These are phyloP conservation scores for Pimpla rufipes DNA, from an alignment of 2,888 invertebrate species.

Conservation along the genomic window DNA sequence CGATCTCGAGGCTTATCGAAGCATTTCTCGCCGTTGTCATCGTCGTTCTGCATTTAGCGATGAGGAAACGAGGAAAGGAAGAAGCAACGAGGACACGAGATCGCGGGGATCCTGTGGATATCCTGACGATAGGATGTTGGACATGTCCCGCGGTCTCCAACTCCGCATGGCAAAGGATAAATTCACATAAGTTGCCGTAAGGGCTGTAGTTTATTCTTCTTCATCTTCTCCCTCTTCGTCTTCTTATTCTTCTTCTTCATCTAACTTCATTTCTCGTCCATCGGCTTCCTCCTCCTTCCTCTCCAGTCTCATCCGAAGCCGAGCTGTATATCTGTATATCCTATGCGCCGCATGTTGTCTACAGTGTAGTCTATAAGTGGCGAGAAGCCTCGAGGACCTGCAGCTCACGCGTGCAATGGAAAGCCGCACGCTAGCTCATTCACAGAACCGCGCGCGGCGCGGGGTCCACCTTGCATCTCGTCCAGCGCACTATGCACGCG, in stretches of 20 bases:
- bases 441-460: constrained; percentile 58
- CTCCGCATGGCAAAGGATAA: constrained; percentile 32
- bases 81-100: background rate
- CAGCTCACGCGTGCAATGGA: constrained; percentile 28
- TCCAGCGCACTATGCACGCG: constrained; percentile 35
- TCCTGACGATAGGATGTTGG: constrained; percentile 11
- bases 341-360: constrained; percentile 24
- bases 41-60: background rate
- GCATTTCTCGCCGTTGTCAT: too few species aligned
- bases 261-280: constrained; percentile 27
- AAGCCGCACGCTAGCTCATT: constrained; percentile 67
- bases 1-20: too few species aligned
- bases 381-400: constrained; percentile 24
- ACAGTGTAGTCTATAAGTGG: constrained; percentile 33
- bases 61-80: constrained; percentile 12
- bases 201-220: constrained; percentile 42
- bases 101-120: background rate
- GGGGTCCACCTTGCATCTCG: constrained; percentile 64
- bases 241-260: too few species aligned
- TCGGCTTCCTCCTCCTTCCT: constrained; percentile 14
- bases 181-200: constrained; percentile 17
- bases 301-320: background rate
- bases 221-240: background rate
- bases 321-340: constrained; percentile 2
- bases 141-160: constrained; percentile 9